Percentiles rank a stretch among this genome's conserved stretches.
Conservation (phyloP, 2,888 invertebrate species). For the Julus scandinavius region DNA sequence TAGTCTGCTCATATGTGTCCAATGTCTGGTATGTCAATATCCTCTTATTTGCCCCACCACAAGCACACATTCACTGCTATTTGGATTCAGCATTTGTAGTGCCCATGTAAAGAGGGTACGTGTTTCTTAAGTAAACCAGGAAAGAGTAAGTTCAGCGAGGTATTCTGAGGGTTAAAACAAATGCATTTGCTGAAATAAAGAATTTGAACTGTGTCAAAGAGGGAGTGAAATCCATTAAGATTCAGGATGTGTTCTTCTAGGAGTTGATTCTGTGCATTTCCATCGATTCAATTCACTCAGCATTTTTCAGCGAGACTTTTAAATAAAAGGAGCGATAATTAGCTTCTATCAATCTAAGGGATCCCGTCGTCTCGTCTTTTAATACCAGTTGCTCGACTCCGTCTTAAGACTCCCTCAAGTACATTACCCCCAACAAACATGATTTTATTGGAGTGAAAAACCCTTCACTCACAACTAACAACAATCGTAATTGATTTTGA, state of each 20-base stretch:
- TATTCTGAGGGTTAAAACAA: background rate
- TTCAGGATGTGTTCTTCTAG: background rate
- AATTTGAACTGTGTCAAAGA: background rate
- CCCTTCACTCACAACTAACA: background rate
- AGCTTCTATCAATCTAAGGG: background rate
- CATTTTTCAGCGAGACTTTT: background rate
- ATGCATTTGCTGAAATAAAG: background rate
- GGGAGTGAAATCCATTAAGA: background rate
- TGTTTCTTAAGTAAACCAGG: no score
- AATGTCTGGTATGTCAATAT: no score
- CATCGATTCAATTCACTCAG: background rate
- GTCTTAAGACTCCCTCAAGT: background rate
- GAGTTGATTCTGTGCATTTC: background rate
- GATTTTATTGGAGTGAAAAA: background rate
- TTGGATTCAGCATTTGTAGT: no score
- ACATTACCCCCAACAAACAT: background rate
- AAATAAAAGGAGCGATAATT: background rate
- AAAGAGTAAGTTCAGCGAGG: background rate
- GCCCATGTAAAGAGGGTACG: no score
- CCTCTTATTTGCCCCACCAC: no score
- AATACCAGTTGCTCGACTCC: background rate
- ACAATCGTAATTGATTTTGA: background rate
- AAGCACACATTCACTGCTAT: no score
- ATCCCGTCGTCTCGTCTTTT: background rate
- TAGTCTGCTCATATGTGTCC: no score